Conservation (phyloP, 2,113 vertebrate genomes). For the Piaya cayana region DNA sequence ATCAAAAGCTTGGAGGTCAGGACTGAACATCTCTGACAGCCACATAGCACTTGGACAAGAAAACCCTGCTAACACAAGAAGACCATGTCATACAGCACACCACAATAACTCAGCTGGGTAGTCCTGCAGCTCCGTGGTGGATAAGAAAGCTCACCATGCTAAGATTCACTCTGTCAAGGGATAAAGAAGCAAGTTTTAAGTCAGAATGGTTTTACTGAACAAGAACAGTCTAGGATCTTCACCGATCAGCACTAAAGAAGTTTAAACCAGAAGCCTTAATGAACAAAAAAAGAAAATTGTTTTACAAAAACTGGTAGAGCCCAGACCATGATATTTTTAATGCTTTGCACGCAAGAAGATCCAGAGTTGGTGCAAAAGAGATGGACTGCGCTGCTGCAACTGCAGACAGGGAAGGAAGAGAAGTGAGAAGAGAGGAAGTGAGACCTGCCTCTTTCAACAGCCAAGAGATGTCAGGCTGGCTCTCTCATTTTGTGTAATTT, state of each 20-base stretch:
- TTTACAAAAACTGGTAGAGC: not conserved
- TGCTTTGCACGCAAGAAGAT: not conserved
- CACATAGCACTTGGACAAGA: not conserved
- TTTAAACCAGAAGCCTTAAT: not conserved
- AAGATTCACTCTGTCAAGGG: not conserved
- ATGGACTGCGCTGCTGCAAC: not conserved
- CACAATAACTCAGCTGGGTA: not conserved
- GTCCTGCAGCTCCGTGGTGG: not conserved
- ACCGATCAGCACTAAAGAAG: not conserved
- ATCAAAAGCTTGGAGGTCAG: not conserved
- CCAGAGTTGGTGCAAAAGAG: not conserved
- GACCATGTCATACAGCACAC: not conserved
- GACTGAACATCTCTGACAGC: not conserved
- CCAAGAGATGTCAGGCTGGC: not conserved
- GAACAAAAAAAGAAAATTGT: not conserved
- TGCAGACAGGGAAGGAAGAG: not conserved
- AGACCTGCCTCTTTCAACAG: not conserved
- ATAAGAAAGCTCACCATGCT: not conserved
- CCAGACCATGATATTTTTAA: not conserved
- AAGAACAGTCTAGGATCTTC: not conserved
- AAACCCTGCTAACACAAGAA: not conserved
- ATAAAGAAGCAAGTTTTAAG: not conserved
- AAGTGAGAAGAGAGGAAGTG: accelerated
- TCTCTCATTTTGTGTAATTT: not conserved
- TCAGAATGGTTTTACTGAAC: not conserved